A percentile compares a stretch with the other conserved stretches of the same genome.
Conservation (phyloP, 1,140 invertebrate genomes). For the Caenorhabditis elegans region DNA sequence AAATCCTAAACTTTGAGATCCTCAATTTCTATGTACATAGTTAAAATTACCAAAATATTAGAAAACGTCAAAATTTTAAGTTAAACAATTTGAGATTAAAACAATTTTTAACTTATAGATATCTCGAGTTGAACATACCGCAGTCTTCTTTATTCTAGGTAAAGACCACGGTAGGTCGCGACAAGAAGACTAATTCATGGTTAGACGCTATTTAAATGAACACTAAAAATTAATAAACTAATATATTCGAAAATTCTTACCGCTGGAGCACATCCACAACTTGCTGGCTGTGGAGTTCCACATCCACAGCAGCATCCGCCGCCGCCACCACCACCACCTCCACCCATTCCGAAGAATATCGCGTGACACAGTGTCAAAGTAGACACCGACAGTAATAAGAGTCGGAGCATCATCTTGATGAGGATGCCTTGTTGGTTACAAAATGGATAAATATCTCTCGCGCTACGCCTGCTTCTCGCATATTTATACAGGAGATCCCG, state of each 20-base stretch:
- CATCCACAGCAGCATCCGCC: constrained; percentile 44
- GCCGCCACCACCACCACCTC: constrained; percentile 21
- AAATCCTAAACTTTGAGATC: no score
- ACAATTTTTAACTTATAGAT: no score
- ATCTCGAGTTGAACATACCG: no score
- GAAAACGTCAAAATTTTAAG: no score
- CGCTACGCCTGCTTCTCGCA: not conserved
- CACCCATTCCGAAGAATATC: constrained; percentile 12
- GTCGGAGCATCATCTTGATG: not conserved
- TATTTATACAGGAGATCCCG: constrained; percentile 8
- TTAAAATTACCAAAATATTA: no score
- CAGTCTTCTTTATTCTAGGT: no score
- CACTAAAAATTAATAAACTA: not conserved
- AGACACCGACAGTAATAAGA: not conserved
- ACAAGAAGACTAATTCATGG: no score
- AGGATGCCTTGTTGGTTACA: not conserved
- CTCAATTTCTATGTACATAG: no score
- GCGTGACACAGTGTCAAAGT: not conserved
- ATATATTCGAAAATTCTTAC: not conserved
- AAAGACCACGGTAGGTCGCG: no score
- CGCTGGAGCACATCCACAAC: constrained; percentile 38
- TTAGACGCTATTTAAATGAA: no score
- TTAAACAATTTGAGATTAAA: no score
- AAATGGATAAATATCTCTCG: not conserved
- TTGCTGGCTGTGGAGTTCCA: constrained; percentile 38